Base-by-base conservation (phyloP, 2,797 vertebrate genomes). In the Gambusia yucatana region DNA sequence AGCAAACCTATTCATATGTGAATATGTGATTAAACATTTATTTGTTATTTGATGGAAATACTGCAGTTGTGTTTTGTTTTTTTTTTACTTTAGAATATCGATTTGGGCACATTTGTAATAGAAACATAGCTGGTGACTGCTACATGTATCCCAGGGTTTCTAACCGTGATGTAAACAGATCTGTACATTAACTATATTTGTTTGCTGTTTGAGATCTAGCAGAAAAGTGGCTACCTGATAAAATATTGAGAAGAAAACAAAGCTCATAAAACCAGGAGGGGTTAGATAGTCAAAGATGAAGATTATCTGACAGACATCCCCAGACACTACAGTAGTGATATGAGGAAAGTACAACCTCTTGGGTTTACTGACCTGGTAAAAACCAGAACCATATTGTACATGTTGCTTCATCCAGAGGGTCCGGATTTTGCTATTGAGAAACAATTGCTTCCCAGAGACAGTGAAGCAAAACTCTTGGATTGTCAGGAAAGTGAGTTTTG, bases 401-500 rank as follows among this genome's bases (percentile, higher is more conserved):
- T 22, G 9, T 52, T 52, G 50, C 50, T 52, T 52, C 22, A 52
- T 52, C 50, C 22, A 52, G 50, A 52, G 8, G 50, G 22, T 52
- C 22, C 10, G 50, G 50, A 52, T 20, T 50, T 20, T 50, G 48
- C 22, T 52, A 9, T 52, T 52, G 50, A 50, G 50, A 52, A 52
- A 52, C 50, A 25, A 25, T 52, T 52, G 22, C 50, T 52, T 52
- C 50, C 50, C 50, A 52, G 22, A 52, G 39, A 36, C 59, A 17
- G 59, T 63, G 6, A 36, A 63, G 5, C 20, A 36, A 63, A 63
- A 47, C 30, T 72, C 70, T 30, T 79, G 16, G 57, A 83, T 73
- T 47, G 72, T 76, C 72, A 72, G 55, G 52, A 74, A 72, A 82
- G 50, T 14, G 71, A 75, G 44, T 5, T 63, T n/a, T 17, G 43